phyloP scores from a whole-genome alignment of 2,888 invertebrate species.

The Listrodromus nycthemerus region DNA sequence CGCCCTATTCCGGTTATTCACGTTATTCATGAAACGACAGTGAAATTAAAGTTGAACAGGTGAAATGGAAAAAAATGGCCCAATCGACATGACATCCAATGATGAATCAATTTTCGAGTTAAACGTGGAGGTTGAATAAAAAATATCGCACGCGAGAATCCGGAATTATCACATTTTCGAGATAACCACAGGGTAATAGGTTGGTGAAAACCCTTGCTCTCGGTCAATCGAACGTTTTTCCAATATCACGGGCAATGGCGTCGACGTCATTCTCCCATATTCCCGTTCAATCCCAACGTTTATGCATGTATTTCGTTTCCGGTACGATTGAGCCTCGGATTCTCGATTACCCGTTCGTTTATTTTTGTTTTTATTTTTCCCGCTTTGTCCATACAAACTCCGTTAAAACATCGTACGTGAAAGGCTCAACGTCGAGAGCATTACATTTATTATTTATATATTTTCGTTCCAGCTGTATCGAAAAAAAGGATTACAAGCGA shows the following conservation, averaged over 20 bases:
- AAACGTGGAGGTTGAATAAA: neutral
- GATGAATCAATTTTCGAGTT: neutral
- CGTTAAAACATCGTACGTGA: neutral
- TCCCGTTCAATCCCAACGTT: neutral
- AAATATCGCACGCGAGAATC: neutral
- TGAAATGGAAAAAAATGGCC: neutral
- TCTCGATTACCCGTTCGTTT: neutral
- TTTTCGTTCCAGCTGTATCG: neutral
- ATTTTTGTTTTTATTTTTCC: neutral
- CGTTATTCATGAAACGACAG: too few relatives aligned
- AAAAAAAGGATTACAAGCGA: neutral
- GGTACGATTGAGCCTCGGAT: neutral
- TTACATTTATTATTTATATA: neutral
- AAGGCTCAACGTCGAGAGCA: neutral
- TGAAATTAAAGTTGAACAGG: neutral
- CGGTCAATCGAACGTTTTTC: constrained; percentile 2
- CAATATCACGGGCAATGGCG: neutral
- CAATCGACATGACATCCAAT: neutral
- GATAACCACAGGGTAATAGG: constrained; percentile 3
- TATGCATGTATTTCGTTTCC: neutral
- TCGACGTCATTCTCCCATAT: neutral
- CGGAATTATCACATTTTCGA: neutral
- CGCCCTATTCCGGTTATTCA: too few relatives aligned
- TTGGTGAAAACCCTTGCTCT: neutral
- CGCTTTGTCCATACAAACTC: neutral